These are phyloP conservation scores for Rhadinocentrus ornatus DNA, from an alignment of 2,797 vertebrate species.

Conservation along the genomic window DNA sequence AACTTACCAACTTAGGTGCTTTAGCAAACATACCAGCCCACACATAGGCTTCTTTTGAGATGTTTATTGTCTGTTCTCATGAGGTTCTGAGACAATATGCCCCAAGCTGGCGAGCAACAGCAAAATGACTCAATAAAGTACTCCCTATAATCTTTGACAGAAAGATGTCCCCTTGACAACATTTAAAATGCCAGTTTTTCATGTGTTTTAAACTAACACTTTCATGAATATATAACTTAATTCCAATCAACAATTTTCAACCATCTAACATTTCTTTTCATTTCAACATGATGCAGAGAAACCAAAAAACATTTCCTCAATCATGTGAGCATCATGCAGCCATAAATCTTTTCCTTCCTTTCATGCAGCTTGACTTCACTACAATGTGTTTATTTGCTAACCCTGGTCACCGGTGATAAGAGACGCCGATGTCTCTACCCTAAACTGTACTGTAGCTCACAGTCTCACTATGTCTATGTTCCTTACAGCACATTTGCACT, in stretches of 20 bases:
- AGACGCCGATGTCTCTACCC: constrained; percentile 64
- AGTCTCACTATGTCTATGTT: constrained; percentile 59
- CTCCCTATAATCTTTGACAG: neutral
- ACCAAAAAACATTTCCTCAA: constrained; percentile 27
- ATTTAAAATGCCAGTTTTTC: neutral
- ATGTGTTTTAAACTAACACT: neutral
- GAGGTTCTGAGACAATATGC: constrained; percentile 47
- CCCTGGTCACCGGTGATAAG: constrained; percentile 83
- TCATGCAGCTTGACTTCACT: constrained; percentile 60
- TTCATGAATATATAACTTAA: neutral
- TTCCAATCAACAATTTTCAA: neutral
- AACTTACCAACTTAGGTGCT: constrained; percentile 58
- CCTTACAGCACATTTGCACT: constrained; percentile 59
- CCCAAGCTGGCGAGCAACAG: constrained; percentile 39
- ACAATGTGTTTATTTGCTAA: constrained; percentile 80
- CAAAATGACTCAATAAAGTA: constrained; percentile 32
- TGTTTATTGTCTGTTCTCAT: constrained; percentile 51
- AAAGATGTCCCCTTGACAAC: neutral
- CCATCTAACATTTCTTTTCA: neutral
- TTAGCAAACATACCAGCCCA: constrained; percentile 67
- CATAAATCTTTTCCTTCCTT: constrained; percentile 65
- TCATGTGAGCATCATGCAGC: constrained; percentile 39
- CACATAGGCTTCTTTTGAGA: constrained; percentile 53
- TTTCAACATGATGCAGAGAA: neutral
- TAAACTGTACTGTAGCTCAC: constrained; percentile 71